Evolutionary conservation across 2,888 invertebrate species (phyloP), one percentile per base, ranked within the genome.

Genomic region (Leptodirus hochenwartii): DNA sequence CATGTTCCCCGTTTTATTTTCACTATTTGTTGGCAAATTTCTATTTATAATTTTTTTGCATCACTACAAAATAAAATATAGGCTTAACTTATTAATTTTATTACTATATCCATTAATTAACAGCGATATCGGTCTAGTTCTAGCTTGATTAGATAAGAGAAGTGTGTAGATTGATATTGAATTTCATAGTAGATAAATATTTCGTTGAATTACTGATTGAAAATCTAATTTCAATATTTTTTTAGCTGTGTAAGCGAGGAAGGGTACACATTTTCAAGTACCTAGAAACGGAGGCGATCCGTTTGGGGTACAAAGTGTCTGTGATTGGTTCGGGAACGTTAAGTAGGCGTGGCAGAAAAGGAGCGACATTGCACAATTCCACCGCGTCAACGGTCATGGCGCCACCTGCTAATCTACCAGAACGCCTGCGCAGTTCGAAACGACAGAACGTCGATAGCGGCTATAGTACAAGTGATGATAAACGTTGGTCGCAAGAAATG

Each of bases 201-300:
- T n/a, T 32, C 5, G 2, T 4, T 4, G n/a, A n/a, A n/a, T n/a
- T n/a, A n/a, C n/a, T n/a, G n/a, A n/a, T n/a, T n/a, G n/a, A n/a
- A n/a, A n/a, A n/a, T n/a, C n/a, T n/a, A n/a, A n/a, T 29, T 17
- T 30, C 9, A 10, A 4, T 30, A 16, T 29, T 5, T 12, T 53
- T 61, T 4, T 56, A 85, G 84, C 62, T 85, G 42, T 91, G 90
- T 60, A 78, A 78, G 58, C 73, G 88, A 53, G 91, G 93, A 43
- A 70, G 85, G 49, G 82, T 87, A 49, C 91, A 93, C 57, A 84
- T 93, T 45, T 90, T 90, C 64, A 91, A 91, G 56, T 90, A 80
- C 59, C 64, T 93, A 42, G 88, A 90, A 54, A 78, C 77, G 47
- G 81, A 85, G 60, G 82, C 87, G 27, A 69, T 70, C 47, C 80